Conservation (phyloP, 1,140 invertebrate species). For the Tetraneura akinire region DNA sequence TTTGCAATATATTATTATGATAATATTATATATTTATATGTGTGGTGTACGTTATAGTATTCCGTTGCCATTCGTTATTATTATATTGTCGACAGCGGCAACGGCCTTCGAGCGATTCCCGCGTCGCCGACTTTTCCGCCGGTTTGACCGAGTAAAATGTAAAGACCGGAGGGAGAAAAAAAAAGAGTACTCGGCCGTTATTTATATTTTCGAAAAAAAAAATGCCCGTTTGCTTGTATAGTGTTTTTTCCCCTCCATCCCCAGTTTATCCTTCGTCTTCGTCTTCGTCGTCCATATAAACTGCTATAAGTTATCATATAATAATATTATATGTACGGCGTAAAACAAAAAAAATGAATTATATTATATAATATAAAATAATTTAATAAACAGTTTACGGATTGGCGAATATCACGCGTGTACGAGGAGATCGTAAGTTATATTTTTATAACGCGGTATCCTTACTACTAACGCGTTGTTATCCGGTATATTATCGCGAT, state of each 20-base stretch:
- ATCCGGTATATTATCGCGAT: no score
- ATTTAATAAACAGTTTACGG: constrained; percentile 4
- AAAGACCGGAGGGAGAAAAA: not conserved
- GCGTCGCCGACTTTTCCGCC: not conserved
- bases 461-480: no score
- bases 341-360: no score
- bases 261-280: not conserved
- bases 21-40: not conserved
- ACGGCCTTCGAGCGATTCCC: not conserved
- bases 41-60: not conserved
- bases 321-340: no score
- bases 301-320: no score
- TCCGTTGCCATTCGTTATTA: constrained; percentile 35
- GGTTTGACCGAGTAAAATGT: not conserved
- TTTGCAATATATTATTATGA: no score
- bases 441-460: no score
- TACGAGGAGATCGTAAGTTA: no score
- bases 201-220: not conserved
- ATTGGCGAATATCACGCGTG: not conserved
- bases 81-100: constrained; percentile 30
- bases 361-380: no score
- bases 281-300: not conserved
- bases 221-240: not conserved
- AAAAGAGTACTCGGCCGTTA: not conserved
- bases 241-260: not conserved